Evolutionary conservation across 2,888 invertebrate species (phyloP), one percentile per base, ranked within the genome.

Genomic region (Nymphalis polychloros): DNA sequence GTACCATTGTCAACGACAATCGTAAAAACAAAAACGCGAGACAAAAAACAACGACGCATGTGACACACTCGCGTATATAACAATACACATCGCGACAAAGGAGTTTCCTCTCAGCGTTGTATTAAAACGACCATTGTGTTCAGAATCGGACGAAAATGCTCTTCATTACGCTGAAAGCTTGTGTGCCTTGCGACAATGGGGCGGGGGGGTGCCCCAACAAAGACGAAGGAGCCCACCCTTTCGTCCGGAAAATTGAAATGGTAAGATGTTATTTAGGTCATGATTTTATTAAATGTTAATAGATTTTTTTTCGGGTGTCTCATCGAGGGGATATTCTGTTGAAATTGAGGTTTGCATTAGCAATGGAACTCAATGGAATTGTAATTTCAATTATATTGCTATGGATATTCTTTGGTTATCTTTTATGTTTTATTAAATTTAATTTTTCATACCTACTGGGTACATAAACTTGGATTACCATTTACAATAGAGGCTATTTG

Each of bases 101-200:
- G 85, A 86, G 80, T 86, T 86, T 88, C 89, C 89, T 91, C 89
- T 90, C 88, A 81, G 83, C 89, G 85, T 91, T 88, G 92, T 92
- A 91, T 90, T 91, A 92, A 89, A 91, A 89, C 87, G 81, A 72
- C 82, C 78, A 91, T 92, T 92, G 92, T 92, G 81, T 68, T 82
- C 86, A 79, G 88, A 93, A 93, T 93, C 92, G 92, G 91, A 92
- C 93, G 92, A 93, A 93, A 93, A 93, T 93, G 91, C 92, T 93
- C 93, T 93, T 93, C 93, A 93, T 93, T 93, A 93, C 90, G 88
- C 87, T 92, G 93, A 93, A 92, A 93, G 93, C 93, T 91, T 88
- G 90, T 89, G 88, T 92, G 90, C 90, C 86, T 85, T 88, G 86
- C 88, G 88, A 92, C 92, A 92, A 92, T 92, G 85, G 88, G 77